Conservation (phyloP, 2,797 vertebrate genomes). For the Hybognathus amarus region DNA sequence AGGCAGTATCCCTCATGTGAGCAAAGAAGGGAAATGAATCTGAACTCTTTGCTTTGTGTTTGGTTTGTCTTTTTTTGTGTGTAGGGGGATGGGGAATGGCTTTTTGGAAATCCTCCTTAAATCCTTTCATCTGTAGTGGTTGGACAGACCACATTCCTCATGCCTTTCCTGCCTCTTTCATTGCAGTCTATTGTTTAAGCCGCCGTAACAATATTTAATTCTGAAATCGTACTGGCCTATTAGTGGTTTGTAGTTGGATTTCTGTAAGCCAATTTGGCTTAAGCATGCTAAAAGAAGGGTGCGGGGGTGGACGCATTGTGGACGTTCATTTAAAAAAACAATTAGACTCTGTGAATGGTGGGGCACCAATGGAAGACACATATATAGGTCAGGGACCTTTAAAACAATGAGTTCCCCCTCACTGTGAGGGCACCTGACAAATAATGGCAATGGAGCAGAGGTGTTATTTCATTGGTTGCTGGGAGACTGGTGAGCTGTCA, state of each 20-base stretch:
- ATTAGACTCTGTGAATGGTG: conserved; percentile 48
- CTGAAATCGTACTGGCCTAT: conserved; percentile 22
- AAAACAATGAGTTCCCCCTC: conserved; percentile 69
- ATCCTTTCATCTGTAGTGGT: conserved; percentile 43
- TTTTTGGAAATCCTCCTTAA: conserved; percentile 41
- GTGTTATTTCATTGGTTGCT: conserved; percentile 64
- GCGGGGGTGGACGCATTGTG: conserved; percentile 23
- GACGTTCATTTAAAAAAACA: conserved; percentile 52
- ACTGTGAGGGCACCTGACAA: conserved; percentile 43
- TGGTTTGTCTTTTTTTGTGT: conserved; percentile 34
- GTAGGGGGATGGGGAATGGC: conserved; percentile 25
- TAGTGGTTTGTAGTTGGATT: conserved; percentile 32
- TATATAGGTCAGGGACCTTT: conserved; percentile 75
- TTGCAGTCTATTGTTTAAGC: conserved; percentile 28
- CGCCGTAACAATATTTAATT: conserved; percentile 13
- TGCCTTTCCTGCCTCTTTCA: conserved; percentile 22
- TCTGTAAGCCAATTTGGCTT: conserved; percentile 30
- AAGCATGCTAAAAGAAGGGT: conserved; percentile 3
- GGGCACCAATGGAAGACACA: conserved; percentile 40
- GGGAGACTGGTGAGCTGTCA: conserved; percentile 34
- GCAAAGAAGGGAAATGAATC: conserved; percentile 35
- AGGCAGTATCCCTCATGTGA: not conserved
- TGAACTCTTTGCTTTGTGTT: conserved; percentile 34
- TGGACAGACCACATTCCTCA: conserved; percentile 18
- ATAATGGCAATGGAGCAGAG: conserved; percentile 30